phyloP scores from a whole-genome alignment of 2,113 vertebrate genomes.

The Dendropsophus ebraccatus region DNA sequence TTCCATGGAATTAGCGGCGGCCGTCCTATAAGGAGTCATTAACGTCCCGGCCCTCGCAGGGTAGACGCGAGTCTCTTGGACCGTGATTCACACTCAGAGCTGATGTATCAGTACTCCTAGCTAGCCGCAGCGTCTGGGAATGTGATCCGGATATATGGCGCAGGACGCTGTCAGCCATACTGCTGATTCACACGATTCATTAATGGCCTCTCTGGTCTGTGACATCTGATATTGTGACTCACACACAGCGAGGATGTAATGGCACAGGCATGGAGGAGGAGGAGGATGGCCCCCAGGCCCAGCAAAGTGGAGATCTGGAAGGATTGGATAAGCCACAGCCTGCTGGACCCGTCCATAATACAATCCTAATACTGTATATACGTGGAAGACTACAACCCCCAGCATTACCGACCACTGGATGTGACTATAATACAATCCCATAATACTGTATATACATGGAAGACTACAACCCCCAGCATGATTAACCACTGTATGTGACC shows the following conservation, averaged over 20 bases:
- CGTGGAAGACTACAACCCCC: not conserved
- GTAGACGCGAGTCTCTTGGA: too few relatives aligned
- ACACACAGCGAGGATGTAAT: not conserved
- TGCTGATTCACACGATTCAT: conserved; percentile 46
- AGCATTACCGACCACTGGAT: not conserved
- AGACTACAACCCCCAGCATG: not conserved
- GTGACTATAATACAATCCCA: not conserved
- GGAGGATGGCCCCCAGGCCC: not conserved
- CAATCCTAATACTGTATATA: not conserved
- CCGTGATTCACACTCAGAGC: conserved; percentile 11
- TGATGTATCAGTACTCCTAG: conserved; percentile 23
- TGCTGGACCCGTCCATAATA: not conserved
- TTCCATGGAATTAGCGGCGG: conserved; percentile 9
- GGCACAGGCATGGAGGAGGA: not conserved
- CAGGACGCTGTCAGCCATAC: not conserved
- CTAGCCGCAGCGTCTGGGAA: conserved; percentile 31
- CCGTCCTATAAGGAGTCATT: not conserved
- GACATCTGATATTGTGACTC: conserved; percentile 40
- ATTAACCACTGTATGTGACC: too few relatives aligned
- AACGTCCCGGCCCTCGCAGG: not conserved
- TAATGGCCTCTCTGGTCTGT: conserved; percentile 9
- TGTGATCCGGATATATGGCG: conserved; percentile 2
- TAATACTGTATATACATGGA: not conserved
- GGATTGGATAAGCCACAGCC: too few relatives aligned
- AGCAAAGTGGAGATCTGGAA: too few relatives aligned